Base-by-base conservation (phyloP, 2,113 vertebrate species). In the Austrofundulus limnaeus region DNA sequence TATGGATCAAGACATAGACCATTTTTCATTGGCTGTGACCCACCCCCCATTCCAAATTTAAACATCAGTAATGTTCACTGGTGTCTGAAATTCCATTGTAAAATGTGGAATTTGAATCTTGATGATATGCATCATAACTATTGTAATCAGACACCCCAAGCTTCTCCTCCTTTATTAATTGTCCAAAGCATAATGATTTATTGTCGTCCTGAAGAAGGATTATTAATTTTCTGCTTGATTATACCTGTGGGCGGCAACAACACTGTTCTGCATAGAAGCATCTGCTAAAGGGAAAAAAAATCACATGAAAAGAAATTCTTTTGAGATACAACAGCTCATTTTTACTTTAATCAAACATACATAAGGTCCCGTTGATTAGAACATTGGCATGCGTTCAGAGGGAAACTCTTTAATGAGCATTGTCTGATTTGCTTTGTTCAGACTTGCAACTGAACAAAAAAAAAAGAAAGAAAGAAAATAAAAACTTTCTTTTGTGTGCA, bases 221-320 rank as follows among this genome's bases (percentile, higher is more conserved):
- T 97, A 95, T 95, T 95, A 93, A 97, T 96, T 96, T 95, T 96
- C 93, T 92, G 94, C 91, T 94, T 95, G 94, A 96, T 95, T 95
- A 94, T 96, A 94, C 93, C 93, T 94, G 94, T 95, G 94, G 95
- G 95, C 91, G 82, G 93, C 86, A 93, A 94, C 93, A 93, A 87
- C 91, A 91, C 89, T 87, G 84, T 86, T 92, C 88, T 80, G 92
- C 92, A 92, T 92, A 92, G 86, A 90, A 90, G 89, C 87, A 86
- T 85, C 84, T 93, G 91, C 92, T 91, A 92, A 94, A 94, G 89
- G 87, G 85, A 85, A 85, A 88, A 88, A 83, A 74, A 72, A 91
- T 87, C 87, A 90, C 92, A 92, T 91, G 88, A 91, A 92, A 94
- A 93, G 70, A 92, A 90, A 89, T 94, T 94, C 94, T n/a, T 93